Evolutionary conservation across 64 coral and sea anemone species (phyloP), one percentile per base, ranked within the genome.

Genomic region (Montipora foliosa): DNA sequence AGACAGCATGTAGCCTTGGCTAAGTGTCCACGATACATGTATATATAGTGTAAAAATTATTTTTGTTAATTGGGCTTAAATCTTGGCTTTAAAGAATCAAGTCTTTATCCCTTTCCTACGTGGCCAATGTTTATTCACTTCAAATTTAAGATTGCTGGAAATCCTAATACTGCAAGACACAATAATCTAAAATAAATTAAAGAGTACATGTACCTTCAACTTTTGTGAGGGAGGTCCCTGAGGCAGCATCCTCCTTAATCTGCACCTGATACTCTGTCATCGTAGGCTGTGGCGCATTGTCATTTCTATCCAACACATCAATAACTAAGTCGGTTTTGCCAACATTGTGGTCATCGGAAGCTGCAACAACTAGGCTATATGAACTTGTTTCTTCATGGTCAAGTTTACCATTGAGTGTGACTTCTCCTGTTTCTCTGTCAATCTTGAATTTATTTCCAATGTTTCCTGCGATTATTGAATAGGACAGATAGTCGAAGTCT

Each of bases 391-490:
- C 87, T 64, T 98, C 96, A 14, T 76, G 72, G 60, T 98, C 96
- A 79, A 98, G 57, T 21, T 89, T 89, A 11, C 71, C 58, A 45
- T 74, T 92, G 17, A 98, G 89, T 17, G 59, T 83, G 4, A 98
- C 81, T 25, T 92, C 74, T 17, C 92, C 92, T 19, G 4, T 74
- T 7, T 11, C 44, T 8, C 77, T 21, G 4, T 95, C 89, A 78
- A 98, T 95, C 16, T 72, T 67, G 37, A 98, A 98, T 82, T 98
- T 98, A 62, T 89, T 95, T 0, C 89, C 93, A 85, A 49, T 78
- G 70, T 98, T 95, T 46, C 96, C 96, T n/a, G 96, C 89, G 7
- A 9, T 22, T 9, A 98, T 81, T 14, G 83, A 89, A 51, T 94
- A 98, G 0, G 75, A 74, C 47, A 95, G 1, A 24, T 24, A 4